Base-by-base conservation (phyloP, 2,888 invertebrate genomes). In the Dione vanillae region DNA sequence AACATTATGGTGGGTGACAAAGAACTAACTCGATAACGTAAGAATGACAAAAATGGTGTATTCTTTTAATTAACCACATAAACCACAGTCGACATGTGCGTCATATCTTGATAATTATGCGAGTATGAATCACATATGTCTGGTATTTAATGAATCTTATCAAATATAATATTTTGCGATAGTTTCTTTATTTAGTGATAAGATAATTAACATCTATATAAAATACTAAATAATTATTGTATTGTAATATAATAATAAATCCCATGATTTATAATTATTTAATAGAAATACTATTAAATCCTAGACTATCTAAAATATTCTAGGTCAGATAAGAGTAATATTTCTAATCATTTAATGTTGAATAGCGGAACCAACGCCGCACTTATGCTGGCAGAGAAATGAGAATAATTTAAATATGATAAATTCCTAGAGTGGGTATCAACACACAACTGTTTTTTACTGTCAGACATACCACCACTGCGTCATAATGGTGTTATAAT, bases 391-490 rank as follows among this genome's bases (percentile, higher is more conserved):
- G 10, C 10, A 6, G 20, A 1, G 9, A 14, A 61, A n/a, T 12
- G 19, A 59, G 14, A 59, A 12, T 2, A 43, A 43, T 45, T 20
- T 9, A 27, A 61, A 61, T 19, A 20, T 19, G 5, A 27, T 19
- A 14, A 52, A 12, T 27, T 8, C 12, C 41, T 41, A 14, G 8
- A 19, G 47, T 12, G 40, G 45, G 19, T 14, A 64, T 54, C 40
- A 91, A 74, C 70, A 54, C 58, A 27, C 9, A 51, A 19, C 20
- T 8, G 11, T 27, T 1, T 20, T 20, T 27, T 14, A 20, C 1
- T 14, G 7, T 52, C 20, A 8, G 8, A 27, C 27, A 20, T 52
- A 1, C 1, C 11, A 52, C 51, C 51, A 11, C 20, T 52, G 20
- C 7, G 51, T 12, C 27, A 52, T 7, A 43, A 19, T 20, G 16